These are phyloP conservation scores for Drosophila obscura DNA, from an alignment of 1,140 invertebrate species.

Conservation along the genomic window DNA sequence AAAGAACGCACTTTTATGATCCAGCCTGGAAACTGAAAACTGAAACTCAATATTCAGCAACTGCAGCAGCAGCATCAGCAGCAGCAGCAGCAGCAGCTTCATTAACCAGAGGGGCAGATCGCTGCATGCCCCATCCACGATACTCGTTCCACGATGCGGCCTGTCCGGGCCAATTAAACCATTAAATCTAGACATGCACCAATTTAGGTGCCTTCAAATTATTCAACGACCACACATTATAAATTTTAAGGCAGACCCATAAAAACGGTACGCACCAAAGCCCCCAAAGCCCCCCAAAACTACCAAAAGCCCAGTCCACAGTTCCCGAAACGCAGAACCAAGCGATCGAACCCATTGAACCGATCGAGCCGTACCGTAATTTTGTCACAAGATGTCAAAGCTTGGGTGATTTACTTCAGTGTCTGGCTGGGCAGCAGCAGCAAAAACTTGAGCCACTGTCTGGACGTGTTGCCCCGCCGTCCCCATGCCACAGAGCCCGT, in stretches of 20 bases:
- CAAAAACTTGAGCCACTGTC: slow-evolving; percentile 57
- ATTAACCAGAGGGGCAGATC: no score
- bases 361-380: slow-evolving; percentile 31
- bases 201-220: slow-evolving; percentile 81
- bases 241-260: slow-evolving; percentile 70
- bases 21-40: background rate
- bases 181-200: slow-evolving; percentile 81
- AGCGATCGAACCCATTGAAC: no score
- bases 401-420: slow-evolving; percentile 69
- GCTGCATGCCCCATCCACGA: no score
- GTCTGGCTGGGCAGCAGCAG: slow-evolving; percentile 31
- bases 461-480: background rate
- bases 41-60: slow-evolving; percentile 42
- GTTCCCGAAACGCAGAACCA: background rate
- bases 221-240: slow-evolving; percentile 82
- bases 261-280: slow-evolving; percentile 38
- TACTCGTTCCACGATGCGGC: no score
- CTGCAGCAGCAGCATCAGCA: no score
- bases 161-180: slow-evolving; percentile 63
- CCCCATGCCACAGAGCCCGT: no score
- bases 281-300: background rate
- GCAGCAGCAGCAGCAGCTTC: no score
- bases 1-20: background rate
- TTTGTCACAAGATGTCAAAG: slow-evolving; percentile 78
- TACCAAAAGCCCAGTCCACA: background rate